A percentile compares a stretch with the other conserved stretches of the same genome.
Evolutionary conservation across 2,797 vertebrate species (phyloP).

Genomic region (Menidia menidia): DNA sequence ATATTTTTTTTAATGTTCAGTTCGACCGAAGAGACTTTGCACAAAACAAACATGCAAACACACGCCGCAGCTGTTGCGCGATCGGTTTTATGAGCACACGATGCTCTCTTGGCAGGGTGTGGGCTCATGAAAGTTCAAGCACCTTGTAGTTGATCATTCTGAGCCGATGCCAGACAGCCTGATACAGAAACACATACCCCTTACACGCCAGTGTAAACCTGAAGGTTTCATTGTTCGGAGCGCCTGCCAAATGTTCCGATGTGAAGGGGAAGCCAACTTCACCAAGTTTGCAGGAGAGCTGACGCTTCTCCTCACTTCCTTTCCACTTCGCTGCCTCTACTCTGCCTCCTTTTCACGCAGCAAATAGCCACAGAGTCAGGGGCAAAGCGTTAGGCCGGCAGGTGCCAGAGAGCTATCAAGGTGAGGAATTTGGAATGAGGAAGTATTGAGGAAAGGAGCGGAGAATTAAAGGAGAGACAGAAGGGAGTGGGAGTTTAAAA

Average conservation of each 20-base stretch:
- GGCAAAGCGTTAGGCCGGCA: conserved; percentile 58
- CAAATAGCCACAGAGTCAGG: conserved; percentile 59
- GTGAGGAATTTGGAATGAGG: conserved; percentile 45
- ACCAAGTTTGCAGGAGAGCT: conserved; percentile 59
- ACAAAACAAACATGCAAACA: conserved; percentile 44
- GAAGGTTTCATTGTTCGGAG: conserved; percentile 51
- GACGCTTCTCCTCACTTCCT: conserved; percentile 59
- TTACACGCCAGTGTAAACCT: conserved; percentile 22
- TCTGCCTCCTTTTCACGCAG: conserved; percentile 37
- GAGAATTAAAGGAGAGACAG: conserved; percentile 31
- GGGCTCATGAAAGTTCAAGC: conserved; percentile 61
- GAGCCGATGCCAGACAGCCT: conserved; percentile 54
- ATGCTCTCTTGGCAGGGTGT: conserved; percentile 60
- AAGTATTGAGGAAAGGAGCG: conserved; percentile 24
- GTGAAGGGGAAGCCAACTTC: conserved; percentile 55
- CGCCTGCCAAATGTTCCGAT: conserved; percentile 72
- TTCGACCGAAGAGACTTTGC: conserved; percentile 71
- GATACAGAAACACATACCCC: conserved; percentile 22
- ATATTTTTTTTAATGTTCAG: conserved; percentile 48
- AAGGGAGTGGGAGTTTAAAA: conserved; percentile 35
- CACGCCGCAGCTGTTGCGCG: conserved; percentile 60
- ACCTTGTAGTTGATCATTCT: conserved; percentile 62
- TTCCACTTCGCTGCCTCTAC: conserved; percentile 38
- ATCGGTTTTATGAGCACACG: conserved; percentile 66
- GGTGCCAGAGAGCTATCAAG: conserved; percentile 45